Conservation (phyloP, 2,797 vertebrate genomes). For the Trachurus trachurus region DNA sequence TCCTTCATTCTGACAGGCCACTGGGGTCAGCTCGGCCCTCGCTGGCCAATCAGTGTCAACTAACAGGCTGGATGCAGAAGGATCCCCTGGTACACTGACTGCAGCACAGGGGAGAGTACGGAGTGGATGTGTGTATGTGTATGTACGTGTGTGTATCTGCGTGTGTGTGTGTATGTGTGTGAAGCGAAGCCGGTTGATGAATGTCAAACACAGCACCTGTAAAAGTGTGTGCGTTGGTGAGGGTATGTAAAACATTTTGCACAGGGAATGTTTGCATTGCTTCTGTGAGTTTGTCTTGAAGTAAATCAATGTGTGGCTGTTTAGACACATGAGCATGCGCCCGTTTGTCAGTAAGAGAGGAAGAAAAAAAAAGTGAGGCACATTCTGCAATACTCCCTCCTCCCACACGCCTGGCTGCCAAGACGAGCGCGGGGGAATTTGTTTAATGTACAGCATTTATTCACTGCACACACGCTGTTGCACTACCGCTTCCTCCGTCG, state of each 20-base stretch:
- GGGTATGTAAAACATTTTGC: neutral
- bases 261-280: neutral
- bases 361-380: slow-evolving; percentile 15
- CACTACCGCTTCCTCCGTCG: slow-evolving; percentile 79
- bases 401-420: slow-evolving; percentile 76
- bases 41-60: slow-evolving; percentile 80
- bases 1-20: slow-evolving; percentile 73
- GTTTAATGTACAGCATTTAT: slow-evolving; percentile 86
- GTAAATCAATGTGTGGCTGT: slow-evolving; percentile 6
- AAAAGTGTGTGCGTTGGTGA: neutral
- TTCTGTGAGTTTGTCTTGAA: slow-evolving; percentile 10
- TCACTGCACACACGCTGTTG: slow-evolving; percentile 80
- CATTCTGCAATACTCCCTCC: slow-evolving; percentile 63
- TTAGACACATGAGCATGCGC: slow-evolving; percentile 12
- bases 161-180: neutral
- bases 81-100: slow-evolving; percentile 31
- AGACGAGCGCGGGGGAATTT: slow-evolving; percentile 78
- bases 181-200: neutral
- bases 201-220: neutral
- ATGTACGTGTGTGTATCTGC: neutral
- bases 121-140: neutral
- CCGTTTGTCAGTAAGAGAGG: slow-evolving; percentile 11
- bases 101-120: slow-evolving; percentile 2
- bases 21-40: slow-evolving; percentile 61
- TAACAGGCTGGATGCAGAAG: slow-evolving; percentile 52